Evolutionary conservation across 2,113 vertebrate species (phyloP).

Genomic region (Mormyrus lacerda): DNA sequence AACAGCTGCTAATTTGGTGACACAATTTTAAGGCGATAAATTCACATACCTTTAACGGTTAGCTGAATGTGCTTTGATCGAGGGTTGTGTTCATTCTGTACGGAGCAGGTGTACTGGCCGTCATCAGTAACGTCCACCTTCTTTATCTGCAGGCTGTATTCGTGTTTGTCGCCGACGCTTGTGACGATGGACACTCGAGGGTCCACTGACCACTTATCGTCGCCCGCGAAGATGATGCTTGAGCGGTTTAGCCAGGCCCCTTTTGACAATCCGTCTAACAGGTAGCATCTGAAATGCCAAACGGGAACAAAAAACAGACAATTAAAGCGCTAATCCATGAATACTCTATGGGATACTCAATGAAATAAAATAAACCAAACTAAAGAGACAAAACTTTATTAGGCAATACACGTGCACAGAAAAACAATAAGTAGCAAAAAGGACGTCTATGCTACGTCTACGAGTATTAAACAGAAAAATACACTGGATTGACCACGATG

Average conservation of each 20-base stretch:
- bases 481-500: neutral
- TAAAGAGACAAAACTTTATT: neutral
- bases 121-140: conserved; percentile 94
- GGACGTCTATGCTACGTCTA: neutral
- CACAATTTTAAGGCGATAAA: neutral
- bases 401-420: neutral
- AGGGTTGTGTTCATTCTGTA: conserved; percentile 87
- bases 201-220: conserved; percentile 95
- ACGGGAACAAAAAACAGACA: neutral
- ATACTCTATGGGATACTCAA: neutral
- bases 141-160: conserved; percentile 98
- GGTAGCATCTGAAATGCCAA: conserved; percentile 74
- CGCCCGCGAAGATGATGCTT: conserved; percentile 93
- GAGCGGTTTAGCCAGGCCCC: conserved; percentile 98
- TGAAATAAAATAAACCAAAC: neutral
- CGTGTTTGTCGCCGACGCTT: conserved; percentile 71
- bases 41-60: conserved; percentile 81
- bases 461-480: neutral
- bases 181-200: conserved; percentile 90
- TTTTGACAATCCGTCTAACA: conserved; percentile 92
- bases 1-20: too few relatives aligned
- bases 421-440: neutral
- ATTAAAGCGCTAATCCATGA: neutral
- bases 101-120: conserved; percentile 89
- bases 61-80: conserved; percentile 88